Evolutionary conservation across 2,888 invertebrate species (phyloP).

Genomic region (Nycteola revayana): DNA sequence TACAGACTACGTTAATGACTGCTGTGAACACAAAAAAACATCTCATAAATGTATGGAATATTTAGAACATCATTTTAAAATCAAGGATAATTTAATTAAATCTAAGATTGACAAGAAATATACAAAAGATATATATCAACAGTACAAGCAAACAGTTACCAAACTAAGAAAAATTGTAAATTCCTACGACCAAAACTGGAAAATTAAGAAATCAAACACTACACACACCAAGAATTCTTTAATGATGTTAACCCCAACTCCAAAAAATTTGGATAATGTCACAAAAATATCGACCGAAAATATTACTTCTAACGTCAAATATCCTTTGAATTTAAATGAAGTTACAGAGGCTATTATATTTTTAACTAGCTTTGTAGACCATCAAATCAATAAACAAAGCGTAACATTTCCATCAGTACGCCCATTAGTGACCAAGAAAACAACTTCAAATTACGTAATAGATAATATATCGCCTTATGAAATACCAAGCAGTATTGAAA

Average conservation of each 20-base stretch:
- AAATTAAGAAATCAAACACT: no score
- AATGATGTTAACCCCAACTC: no score
- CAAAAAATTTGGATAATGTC: no score
- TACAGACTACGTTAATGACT: slow-evolving; percentile 42
- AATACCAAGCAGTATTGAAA: no score
- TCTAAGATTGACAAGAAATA: slow-evolving; percentile 2
- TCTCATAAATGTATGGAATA: slow-evolving; percentile 26
- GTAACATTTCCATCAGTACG: no score
- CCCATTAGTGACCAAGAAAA: no score
- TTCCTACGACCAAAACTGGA: slow-evolving; percentile 29
- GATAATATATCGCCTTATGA: no score
- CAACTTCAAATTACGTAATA: no score
- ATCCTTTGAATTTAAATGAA: neutral
- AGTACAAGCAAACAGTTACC: slow-evolving; percentile 41
- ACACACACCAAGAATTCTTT: no score
- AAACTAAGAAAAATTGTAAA: slow-evolving; percentile 47
- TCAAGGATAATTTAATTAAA: slow-evolving; percentile 3
- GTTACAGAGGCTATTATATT: neutral
- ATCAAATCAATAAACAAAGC: no score
- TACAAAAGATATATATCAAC: neutral
- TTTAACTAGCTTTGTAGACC: neutral
- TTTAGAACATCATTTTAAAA: slow-evolving; percentile 8
- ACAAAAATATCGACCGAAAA: no score
- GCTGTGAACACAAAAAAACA: slow-evolving; percentile 38
- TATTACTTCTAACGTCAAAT: no score